These are phyloP conservation scores for Tetragonisca angustula DNA, from an alignment of 2,888 invertebrate genomes.

Conservation along the genomic window DNA sequence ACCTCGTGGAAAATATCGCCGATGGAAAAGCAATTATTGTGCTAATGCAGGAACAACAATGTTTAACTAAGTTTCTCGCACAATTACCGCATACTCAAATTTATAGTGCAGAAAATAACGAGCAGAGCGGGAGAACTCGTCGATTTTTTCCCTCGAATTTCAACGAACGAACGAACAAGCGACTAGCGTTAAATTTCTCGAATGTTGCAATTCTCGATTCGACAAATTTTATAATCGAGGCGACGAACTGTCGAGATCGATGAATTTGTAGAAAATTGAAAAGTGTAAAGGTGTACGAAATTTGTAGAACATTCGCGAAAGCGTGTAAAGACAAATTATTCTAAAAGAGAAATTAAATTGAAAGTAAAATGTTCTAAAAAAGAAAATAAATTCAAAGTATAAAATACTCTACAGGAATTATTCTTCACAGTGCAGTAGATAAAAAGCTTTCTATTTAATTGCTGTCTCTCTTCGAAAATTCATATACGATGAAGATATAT, in stretches of 20 bases:
- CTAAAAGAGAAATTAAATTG: too few species aligned
- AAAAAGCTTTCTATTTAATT: too few species aligned
- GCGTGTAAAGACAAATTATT: too few species aligned
- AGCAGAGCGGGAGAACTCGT: background rate
- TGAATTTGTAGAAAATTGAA: background rate
- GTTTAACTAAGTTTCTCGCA: background rate
- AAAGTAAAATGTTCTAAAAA: too few species aligned
- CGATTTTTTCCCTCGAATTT: background rate
- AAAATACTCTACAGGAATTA: too few species aligned
- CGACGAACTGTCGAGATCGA: background rate
- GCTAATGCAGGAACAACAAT: background rate
- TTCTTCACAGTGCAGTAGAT: too few species aligned
- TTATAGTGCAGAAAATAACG: background rate
- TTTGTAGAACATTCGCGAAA: too few species aligned
- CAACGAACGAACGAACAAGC: background rate
- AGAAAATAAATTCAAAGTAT: too few species aligned
- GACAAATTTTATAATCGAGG: slow-evolving; percentile 22
- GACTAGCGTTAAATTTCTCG: slow-evolving; percentile 12
- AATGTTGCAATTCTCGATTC: background rate
- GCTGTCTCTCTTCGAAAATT: too few species aligned
- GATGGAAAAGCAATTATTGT: slow-evolving; percentile 4
- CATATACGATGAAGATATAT: too few species aligned
- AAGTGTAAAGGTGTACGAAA: too few species aligned
- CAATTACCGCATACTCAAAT: background rate
- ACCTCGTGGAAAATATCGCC: background rate